These are phyloP conservation scores for Rhingia rostrata DNA, from an alignment of 2,888 invertebrate genomes.

Conservation along the genomic window DNA sequence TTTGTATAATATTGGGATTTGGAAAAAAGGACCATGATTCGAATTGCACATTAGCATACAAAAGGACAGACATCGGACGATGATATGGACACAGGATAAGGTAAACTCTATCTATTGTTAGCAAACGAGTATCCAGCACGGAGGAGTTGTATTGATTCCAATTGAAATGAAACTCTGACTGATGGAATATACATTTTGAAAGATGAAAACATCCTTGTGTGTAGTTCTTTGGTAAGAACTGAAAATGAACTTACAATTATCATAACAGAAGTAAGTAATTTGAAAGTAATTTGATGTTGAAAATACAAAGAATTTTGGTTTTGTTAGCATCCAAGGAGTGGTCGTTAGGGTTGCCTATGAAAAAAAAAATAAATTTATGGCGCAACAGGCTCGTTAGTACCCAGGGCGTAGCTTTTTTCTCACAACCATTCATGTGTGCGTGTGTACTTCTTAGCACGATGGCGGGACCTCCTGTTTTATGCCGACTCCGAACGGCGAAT, in stretches of 20 bases:
- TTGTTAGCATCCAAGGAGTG: no score
- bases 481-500: no score
- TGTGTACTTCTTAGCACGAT: no score
- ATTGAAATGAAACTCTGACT: constrained; percentile 12
- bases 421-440: no score
- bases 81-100: constrained; percentile 2
- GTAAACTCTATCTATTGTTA: constrained; percentile 17
- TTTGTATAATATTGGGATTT: constrained; percentile 46
- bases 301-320: not conserved
- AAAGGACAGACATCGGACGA: constrained; percentile 52
- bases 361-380: no score
- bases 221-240: not conserved
- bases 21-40: constrained; percentile 34
- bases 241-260: constrained; percentile 1
- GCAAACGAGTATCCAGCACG: not conserved
- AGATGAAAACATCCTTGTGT: not conserved
- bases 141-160: constrained; percentile 41
- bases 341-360: no score
- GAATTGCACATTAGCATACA: constrained; percentile 58
- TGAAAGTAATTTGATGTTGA: constrained; percentile 1
- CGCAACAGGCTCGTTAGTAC: no score
- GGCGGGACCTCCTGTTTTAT: no score
- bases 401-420: no score
- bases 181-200: constrained; percentile 27
- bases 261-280: constrained; percentile 6